Percentiles rank a stretch among this genome's conserved stretches.
Evolutionary conservation across 2,113 vertebrate genomes (phyloP).

Genomic region (Myotis yumanensis): DNA sequence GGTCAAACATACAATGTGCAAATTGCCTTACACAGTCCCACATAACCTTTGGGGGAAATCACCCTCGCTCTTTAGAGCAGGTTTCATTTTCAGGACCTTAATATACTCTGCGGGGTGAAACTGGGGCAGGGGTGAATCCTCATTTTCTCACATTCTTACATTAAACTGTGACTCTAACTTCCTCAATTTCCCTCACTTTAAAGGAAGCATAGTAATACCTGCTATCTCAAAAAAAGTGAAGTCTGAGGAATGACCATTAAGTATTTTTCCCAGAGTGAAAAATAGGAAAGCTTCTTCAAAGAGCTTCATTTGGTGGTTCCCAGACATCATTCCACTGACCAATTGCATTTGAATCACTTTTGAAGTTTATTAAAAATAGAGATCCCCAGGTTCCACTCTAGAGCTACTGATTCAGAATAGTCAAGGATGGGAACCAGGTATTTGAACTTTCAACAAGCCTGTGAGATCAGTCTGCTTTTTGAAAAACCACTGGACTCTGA

Average conservation of each 20-base stretch:
- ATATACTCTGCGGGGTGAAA: background rate
- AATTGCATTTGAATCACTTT: background rate
- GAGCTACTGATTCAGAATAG: background rate
- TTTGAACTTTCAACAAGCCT: background rate
- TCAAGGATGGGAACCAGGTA: background rate
- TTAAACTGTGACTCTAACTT: conserved; percentile 2
- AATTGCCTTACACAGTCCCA: background rate
- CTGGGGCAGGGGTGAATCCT: background rate
- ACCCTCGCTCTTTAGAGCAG: background rate
- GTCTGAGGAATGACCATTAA: background rate
- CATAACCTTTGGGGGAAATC: background rate
- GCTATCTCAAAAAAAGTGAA: background rate
- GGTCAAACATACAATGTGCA: background rate
- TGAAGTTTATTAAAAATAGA: conserved; percentile 36
- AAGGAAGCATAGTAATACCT: background rate
- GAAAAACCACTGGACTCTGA: conserved; percentile 39
- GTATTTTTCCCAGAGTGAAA: conserved; percentile 32
- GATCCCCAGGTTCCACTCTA: background rate
- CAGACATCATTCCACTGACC: background rate
- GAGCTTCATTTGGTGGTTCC: background rate
- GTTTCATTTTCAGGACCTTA: conserved; percentile 8
- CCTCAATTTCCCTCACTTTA: background rate
- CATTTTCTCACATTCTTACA: conserved; percentile 35
- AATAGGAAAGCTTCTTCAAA: conserved; percentile 3
- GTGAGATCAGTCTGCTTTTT: background rate